These are phyloP conservation scores for Mayetiola destructor DNA, from an alignment of 2,888 invertebrate genomes.

Conservation along the genomic window DNA sequence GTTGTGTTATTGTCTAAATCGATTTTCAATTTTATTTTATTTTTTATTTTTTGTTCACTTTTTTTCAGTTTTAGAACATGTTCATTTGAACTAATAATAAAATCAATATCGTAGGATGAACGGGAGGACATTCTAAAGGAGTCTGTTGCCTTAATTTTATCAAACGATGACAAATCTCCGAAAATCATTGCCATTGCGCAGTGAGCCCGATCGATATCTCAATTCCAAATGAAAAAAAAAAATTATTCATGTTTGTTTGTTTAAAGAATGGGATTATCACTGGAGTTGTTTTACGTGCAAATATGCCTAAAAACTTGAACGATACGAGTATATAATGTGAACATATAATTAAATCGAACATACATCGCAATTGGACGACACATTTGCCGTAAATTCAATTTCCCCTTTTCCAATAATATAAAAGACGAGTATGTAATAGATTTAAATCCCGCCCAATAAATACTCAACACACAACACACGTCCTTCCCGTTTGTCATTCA, in stretches of 20 bases:
- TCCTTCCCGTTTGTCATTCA: not conserved
- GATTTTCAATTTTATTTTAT: no score
- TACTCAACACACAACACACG: not conserved
- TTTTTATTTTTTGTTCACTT: not conserved
- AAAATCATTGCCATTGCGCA: not conserved
- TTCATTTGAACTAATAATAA: no score
- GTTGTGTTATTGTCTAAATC: slow-evolving; percentile 1
- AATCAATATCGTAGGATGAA: no score
- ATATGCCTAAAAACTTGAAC: no score
- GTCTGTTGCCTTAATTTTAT: not conserved
- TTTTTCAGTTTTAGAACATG: not conserved
- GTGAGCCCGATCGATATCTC: not conserved
- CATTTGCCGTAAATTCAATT: not conserved
- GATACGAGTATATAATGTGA: no score
- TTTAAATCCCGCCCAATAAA: slow-evolving; percentile 2
- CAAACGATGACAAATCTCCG: not conserved
- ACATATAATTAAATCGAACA: not conserved
- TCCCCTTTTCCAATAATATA: not conserved
- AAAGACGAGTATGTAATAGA: not conserved
- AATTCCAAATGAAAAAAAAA: no score
- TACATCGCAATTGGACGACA: slow-evolving; percentile 8
- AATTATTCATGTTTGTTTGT: not conserved
- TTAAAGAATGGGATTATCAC: no score
- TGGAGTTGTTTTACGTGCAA: no score
- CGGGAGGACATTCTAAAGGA: not conserved